Conservation (phyloP, 2,113 vertebrate genomes). For the Artemisiospiza belli region DNA sequence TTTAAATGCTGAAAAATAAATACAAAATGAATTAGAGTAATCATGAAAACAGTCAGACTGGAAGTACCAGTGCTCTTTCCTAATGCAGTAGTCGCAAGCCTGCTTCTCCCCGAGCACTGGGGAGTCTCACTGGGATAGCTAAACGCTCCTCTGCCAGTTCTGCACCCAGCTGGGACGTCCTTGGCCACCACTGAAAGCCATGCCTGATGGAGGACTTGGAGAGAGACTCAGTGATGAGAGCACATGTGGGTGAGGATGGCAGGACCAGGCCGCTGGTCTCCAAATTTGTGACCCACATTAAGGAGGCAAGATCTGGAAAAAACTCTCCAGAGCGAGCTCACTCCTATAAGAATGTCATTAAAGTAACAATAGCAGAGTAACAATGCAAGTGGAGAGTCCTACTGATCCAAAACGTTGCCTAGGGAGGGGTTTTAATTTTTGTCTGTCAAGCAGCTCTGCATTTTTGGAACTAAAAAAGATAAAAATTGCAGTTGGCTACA, state of each 20-base stretch:
- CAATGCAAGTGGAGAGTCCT: neutral
- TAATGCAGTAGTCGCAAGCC: neutral
- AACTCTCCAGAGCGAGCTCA: neutral
- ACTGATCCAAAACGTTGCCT: neutral
- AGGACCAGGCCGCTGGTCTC: neutral
- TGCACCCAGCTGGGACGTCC: neutral
- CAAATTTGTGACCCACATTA: neutral
- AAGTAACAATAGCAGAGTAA: neutral
- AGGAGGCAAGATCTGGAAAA: neutral
- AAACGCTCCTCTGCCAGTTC: neutral
- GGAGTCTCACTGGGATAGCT: neutral
- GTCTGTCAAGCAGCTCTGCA: neutral
- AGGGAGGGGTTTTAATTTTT: neutral
- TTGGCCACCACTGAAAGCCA: neutral
- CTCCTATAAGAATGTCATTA: neutral
- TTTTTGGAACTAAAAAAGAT: neutral
- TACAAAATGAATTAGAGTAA: neutral
- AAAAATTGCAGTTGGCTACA: neutral
- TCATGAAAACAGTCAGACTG: slow-evolving; percentile 2
- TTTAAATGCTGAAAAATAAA: neutral
- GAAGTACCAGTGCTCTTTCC: neutral
- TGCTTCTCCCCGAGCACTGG: neutral
- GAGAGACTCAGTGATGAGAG: neutral
- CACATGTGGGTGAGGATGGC: neutral
- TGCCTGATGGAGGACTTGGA: neutral